A percentile compares a stretch with the other conserved stretches of the same genome.
Evolutionary conservation across 2,113 vertebrate genomes (phyloP).

Genomic region (Hemibagrus wyckioides): DNA sequence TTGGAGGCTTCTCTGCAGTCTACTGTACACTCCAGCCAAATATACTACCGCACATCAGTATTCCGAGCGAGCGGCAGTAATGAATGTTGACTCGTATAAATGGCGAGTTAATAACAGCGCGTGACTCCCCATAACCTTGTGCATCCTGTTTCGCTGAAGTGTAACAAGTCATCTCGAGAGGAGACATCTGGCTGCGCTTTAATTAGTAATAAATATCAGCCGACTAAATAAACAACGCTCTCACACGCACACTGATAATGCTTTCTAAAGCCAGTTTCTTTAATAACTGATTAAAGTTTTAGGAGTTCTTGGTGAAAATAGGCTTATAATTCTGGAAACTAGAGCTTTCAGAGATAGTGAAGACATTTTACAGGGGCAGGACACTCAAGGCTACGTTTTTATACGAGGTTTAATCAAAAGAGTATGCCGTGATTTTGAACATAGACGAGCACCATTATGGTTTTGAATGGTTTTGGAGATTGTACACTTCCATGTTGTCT

Average conservation of each 20-base stretch:
- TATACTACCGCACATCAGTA: not conserved
- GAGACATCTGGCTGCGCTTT: slow-evolving; percentile 46
- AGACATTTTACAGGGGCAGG: not conserved
- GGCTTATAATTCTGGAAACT: not conserved
- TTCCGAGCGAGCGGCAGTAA: slow-evolving; percentile 4
- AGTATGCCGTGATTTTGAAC: not conserved
- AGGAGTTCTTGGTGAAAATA: not conserved
- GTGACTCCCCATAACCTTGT: slow-evolving; percentile 20
- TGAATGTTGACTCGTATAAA: slow-evolving; percentile 41
- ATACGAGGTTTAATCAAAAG: not conserved
- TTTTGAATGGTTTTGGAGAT: not conserved
- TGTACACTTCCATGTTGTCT: too few relatives aligned
- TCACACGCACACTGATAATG: not conserved
- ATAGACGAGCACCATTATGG: not conserved
- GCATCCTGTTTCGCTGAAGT: slow-evolving; percentile 19
- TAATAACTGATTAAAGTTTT: not conserved
- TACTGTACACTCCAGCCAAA: slow-evolving; percentile 1
- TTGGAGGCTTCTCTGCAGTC: not conserved
- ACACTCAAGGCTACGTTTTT: not conserved
- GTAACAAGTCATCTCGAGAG: slow-evolving; percentile 38
- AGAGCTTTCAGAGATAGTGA: not conserved
- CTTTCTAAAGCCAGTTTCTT: slow-evolving; percentile 18
- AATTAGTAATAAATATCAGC: slow-evolving; percentile 51
- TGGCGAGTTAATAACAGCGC: slow-evolving; percentile 30
- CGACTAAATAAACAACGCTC: slow-evolving; percentile 42